Base-by-base conservation (phyloP, 2,797 vertebrate genomes). In the Acropternis orthonyx region DNA sequence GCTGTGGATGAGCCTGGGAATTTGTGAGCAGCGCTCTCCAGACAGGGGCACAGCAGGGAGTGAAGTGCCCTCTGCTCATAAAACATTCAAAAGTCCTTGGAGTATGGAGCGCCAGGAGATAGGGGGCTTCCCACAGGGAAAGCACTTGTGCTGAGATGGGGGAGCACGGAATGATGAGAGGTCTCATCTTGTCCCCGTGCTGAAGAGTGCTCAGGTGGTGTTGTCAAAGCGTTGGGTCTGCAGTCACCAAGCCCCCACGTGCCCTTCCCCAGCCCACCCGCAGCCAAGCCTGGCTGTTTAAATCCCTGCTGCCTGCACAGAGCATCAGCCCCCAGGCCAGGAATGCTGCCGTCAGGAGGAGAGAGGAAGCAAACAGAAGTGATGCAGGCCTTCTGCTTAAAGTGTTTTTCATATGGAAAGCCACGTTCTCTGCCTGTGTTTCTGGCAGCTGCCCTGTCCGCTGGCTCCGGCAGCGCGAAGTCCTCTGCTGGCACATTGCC, bases 401-500 rank as follows among this genome's bases (percentile, higher is more conserved):
- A 89, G 88, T 1, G 62, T 56, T 95, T 80, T 39, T 59, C 88
- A 5, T 43, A 32, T 24, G 88, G 86, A 71, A 81, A 95, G 76
- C 68, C 93, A 30, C 55, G 17, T 73, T 92, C 85, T 30, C 41
- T 14, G 86, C 86, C 91, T 28, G 52, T 55, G 79, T 63, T 89
- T 69, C 93, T 96, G 96, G 94, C 93, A 95, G 91, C 90, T 83
- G 76, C 95, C 91, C 88, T 75, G 55, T 34, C 90, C 56, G 9
- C 75, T 90, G 92, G 88, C 95, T 96, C 81, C 4, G 2, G 34
- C 22, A 30, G 12, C 7, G 90, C 59, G 13, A 43, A 92, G 56
- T 5, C 88, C 84, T 37, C 62, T 68, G 20, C 93, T 96, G 96
- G 96, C 93, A 12, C 19, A 0, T 12, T 55, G 92, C 96, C 94